These are phyloP conservation scores for Coregonus ussuriensis DNA, from an alignment of 2,797 vertebrate species.

Conservation along the genomic window DNA sequence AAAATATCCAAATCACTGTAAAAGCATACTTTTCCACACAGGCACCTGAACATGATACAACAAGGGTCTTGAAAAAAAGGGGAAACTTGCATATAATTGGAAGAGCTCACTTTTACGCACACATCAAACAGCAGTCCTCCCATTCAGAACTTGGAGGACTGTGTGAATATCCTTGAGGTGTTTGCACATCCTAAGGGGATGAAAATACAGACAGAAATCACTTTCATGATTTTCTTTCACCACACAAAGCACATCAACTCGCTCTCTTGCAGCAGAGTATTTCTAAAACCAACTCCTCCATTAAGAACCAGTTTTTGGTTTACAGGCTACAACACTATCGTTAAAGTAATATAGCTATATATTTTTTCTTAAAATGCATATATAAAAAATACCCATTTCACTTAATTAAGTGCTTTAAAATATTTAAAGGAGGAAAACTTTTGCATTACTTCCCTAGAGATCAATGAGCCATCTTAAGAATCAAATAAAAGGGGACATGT, in stretches of 20 bases:
- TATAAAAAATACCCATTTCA: slow-evolving; percentile 54
- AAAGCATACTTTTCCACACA: slow-evolving; percentile 60
- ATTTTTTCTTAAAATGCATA: slow-evolving; percentile 65
- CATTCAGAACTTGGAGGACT: slow-evolving; percentile 51
- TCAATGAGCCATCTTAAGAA: slow-evolving; percentile 36
- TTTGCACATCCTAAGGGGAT: slow-evolving; percentile 64
- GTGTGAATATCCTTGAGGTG: slow-evolving; percentile 61
- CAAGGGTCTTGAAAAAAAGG: slow-evolving; percentile 34
- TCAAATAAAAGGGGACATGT: slow-evolving; percentile 47
- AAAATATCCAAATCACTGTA: slow-evolving; percentile 64
- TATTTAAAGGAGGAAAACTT: slow-evolving; percentile 24
- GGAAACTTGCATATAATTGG: slow-evolving; percentile 73
- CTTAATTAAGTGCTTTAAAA: slow-evolving; percentile 66
- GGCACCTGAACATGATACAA: slow-evolving; percentile 69
- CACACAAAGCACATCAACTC: slow-evolving; percentile 18
- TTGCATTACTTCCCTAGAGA: slow-evolving; percentile 42
- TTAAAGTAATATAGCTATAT: slow-evolving; percentile 40
- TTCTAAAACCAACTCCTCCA: not conserved
- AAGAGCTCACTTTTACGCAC: slow-evolving; percentile 56
- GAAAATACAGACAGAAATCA: slow-evolving; percentile 36
- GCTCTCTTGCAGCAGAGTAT: too few relatives aligned
- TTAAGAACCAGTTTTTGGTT: slow-evolving; percentile 68
- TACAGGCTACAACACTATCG: slow-evolving; percentile 60
- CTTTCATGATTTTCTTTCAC: slow-evolving; percentile 47
- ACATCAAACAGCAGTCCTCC: slow-evolving; percentile 14